Conservation (phyloP, 2,113 vertebrate genomes). For the Phylloscopus trochilus region DNA sequence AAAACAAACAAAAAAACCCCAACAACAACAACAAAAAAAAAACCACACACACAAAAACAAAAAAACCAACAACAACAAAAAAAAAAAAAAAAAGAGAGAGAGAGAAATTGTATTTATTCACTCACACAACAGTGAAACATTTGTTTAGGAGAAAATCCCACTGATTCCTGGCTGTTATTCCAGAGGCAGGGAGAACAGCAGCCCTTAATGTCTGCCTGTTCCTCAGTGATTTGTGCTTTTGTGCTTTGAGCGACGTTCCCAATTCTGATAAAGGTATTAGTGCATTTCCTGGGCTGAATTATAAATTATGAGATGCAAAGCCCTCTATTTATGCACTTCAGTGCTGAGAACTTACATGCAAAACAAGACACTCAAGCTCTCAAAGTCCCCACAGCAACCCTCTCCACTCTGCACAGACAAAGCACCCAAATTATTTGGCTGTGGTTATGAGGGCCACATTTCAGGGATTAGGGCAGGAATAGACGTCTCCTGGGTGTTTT, state of each 20-base stretch:
- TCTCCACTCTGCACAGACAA: background rate
- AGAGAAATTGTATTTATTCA: background rate
- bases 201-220: background rate
- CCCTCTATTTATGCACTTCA: background rate
- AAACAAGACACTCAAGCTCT: background rate
- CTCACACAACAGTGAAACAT: background rate
- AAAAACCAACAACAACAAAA: no score
- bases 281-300: background rate
- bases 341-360: background rate
- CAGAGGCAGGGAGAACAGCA: background rate
- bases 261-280: background rate
- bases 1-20: no score
- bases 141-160: background rate
- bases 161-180: background rate
- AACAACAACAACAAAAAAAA: no score
- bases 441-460: background rate
- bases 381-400: background rate
- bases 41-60: rapidly evolving
- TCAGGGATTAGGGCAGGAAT: background rate
- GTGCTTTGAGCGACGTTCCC: background rate
- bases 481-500: background rate
- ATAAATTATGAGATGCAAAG: background rate
- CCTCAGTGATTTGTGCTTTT: background rate
- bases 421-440: background rate
- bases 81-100: rapidly evolving